phyloP scores from a whole-genome alignment of 1,140 invertebrate genomes.

The Holcopasites calliopsidis region DNA sequence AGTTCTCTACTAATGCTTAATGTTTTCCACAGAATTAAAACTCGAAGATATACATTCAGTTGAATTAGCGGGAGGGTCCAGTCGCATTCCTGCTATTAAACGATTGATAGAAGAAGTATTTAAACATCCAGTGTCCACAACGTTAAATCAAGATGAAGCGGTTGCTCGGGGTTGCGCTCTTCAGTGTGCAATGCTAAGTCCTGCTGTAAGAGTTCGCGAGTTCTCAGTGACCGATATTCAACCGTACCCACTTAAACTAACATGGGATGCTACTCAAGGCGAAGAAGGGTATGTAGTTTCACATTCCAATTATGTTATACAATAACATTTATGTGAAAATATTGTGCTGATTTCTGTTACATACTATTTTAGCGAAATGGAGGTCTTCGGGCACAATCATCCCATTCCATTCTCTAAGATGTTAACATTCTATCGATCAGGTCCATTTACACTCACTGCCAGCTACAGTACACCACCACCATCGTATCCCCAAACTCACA shows the following conservation, averaged over 20 bases:
- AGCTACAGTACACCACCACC: constrained; percentile 87
- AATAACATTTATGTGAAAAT: not conserved
- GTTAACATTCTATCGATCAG: constrained; percentile 94
- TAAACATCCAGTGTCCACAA: constrained; percentile 93
- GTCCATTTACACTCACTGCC: constrained; percentile 92
- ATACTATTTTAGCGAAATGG: constrained; percentile 82
- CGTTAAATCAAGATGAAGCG: constrained; percentile 98
- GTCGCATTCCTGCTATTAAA: constrained; percentile 96
- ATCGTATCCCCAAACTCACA: constrained; percentile 86
- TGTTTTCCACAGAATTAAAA: constrained; percentile 83
- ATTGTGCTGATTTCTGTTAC: constrained; percentile 7
- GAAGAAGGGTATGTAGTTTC: constrained; percentile 82
- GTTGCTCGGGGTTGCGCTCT: constrained; percentile 97
- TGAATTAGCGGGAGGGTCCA: constrained; percentile 97
- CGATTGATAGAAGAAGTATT: constrained; percentile 92
- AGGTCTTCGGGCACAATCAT: constrained; percentile 94
- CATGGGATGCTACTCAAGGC: constrained; percentile 88
- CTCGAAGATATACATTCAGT: constrained; percentile 95
- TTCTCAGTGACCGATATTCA: constrained; percentile 96
- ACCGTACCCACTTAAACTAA: constrained; percentile 92
- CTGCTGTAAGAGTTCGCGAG: constrained; percentile 96
- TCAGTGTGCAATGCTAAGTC: constrained; percentile 98
- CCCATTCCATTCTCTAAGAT: constrained; percentile 95
- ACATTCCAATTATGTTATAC: not conserved
- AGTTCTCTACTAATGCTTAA: not conserved